Evolutionary conservation across 1,140 invertebrate species (phyloP), one percentile per base, ranked within the genome.

Genomic region (Zeugodacus cucurbitae): DNA sequence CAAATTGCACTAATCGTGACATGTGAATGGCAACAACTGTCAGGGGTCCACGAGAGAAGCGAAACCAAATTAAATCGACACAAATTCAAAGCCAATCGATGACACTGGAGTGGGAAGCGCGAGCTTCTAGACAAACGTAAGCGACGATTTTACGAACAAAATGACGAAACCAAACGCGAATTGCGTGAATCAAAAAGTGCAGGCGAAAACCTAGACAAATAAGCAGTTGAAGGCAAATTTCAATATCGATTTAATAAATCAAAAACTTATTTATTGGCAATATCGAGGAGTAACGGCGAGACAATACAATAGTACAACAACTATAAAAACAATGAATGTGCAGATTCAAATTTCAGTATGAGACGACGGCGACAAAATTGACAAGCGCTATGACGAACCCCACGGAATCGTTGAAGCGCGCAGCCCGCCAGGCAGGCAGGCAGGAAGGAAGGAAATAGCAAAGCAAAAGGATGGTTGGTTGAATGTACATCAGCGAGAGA

Each of bases 231-330:
- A 82, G 74, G 74, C 37, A 48, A 82, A 48, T 82, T 82, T 82
- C 74, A 29, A 48, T 82, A 82, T 82, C 74, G 74, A 82, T 82
- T 82, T 82, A 82, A 82, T 82, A 82, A 82, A 82, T 82, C 74
- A 48, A 82, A 82, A 82, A 48, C 74, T 82, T 82, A 82, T 82
- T 82, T 82, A 82, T 82, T 48, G 41, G 41, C 37, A 82, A 82
- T 82, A 82, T 10, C 8, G 22, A 54, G 74, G 22, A 54, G 74
- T 54, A 48, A 82, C 74, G 74, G 41, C 74, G 74, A 82, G 74
- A 82, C 74, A 82, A 82, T 82, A 82, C 41, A 48, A 48, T 11
- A n/a, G n/a, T n/a, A 34, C 37, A 82, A 82, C 74, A 82, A 82
- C 74, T 82, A 29, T 20, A 48, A 48, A 82, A 82, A 54, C 37